phyloP scores from a whole-genome alignment of 2,113 vertebrate species.

The Mixornis gularis region DNA sequence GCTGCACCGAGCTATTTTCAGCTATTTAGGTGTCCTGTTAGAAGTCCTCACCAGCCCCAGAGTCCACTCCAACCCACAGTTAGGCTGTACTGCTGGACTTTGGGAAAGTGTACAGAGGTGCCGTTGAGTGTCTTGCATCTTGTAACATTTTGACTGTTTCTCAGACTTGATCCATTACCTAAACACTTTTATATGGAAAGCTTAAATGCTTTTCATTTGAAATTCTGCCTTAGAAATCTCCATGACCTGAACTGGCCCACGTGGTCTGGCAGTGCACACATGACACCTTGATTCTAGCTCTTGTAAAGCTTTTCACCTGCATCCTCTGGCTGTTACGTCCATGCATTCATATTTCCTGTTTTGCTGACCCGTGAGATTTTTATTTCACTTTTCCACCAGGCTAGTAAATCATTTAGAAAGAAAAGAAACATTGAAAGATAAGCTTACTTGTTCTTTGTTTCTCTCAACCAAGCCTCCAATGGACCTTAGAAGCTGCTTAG shows the following conservation, averaged over 20 bases:
- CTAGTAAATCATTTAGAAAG: neutral
- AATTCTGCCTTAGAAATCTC: neutral
- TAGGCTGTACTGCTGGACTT: neutral
- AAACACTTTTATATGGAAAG: neutral
- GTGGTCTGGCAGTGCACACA: neutral
- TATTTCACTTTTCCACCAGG: neutral
- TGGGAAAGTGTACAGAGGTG: neutral
- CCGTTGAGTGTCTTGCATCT: neutral
- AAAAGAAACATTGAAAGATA: neutral
- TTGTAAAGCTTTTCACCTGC: neutral
- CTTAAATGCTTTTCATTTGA: neutral
- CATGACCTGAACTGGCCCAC: fast-evolving
- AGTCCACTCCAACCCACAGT: neutral
- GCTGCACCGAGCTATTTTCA: neutral
- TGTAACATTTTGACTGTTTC: neutral
- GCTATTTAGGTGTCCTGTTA: neutral
- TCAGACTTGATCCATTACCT: neutral
- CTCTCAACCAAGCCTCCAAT: neutral
- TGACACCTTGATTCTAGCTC: neutral
- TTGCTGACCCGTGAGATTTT: neutral
- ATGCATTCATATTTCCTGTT: neutral
- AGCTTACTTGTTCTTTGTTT: neutral
- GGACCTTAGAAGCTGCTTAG: neutral
- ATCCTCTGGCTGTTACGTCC: neutral
- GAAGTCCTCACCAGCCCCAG: neutral